Base-by-base conservation (phyloP, 2,888 invertebrate genomes). In the Diploptera punctata region DNA sequence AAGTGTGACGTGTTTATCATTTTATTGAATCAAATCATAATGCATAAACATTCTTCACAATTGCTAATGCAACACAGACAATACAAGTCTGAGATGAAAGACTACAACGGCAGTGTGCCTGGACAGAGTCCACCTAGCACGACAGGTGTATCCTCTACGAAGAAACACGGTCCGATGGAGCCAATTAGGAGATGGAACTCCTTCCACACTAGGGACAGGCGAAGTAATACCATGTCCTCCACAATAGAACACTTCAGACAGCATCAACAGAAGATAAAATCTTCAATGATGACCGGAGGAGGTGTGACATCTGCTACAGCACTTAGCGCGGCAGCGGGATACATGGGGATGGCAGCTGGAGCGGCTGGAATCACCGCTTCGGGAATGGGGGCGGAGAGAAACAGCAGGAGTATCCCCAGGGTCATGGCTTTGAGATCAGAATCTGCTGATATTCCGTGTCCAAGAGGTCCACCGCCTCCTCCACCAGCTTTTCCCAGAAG, bases 171-270 rank as follows among this genome's bases (percentile, higher is more conserved):
- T 9, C 76, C 76, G 71, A 69, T 72, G 72, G 83, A 83, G 73
- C 83, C 84, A 43, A 84, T 85, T 73, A 80, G 84, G 68, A 79
- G 85, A 72, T 85, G 85, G 85, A 85, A 85, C 80, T 84, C 84
- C 75, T 84, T 85, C 77, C 85, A 85, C 76, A 81, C 76, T 33
- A 72, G 76, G 9, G 75, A 75, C 33, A 71, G 73, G 19, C 74
- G 75, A 21, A 57, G 61, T 33, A 29, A 65, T 16, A 52, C 73
- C 29, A 67, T 70, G n/a, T 52, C 61, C 7, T 49, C 62, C 24
- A 70, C 38, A 5, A n/a, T 67, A 2, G 71, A 71, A n/a, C 71
- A 71, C 43, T 71, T 67, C 67, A 62, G 71, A 2, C 52, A 38
- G 29, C 65, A 65, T 7, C 65, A 65, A 26, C 44, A 43, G 44